Evolutionary conservation across 2,113 vertebrate species (phyloP), one percentile per base, ranked within the genome.

Genomic region (Colius striatus): DNA sequence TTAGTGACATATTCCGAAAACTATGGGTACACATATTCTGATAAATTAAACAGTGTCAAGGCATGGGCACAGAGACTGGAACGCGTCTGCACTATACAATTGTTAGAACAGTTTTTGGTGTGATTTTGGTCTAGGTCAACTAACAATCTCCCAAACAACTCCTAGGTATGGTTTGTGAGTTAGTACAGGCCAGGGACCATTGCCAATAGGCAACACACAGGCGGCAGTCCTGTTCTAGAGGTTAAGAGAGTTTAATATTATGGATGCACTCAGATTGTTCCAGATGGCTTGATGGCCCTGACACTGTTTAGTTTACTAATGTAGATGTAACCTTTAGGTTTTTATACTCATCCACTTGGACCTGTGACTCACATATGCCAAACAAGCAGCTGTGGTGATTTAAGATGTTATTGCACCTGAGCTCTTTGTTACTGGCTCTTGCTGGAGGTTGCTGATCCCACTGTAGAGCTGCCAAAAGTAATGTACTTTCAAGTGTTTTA

Each of bases 401-500:
- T 97, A 95, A 97, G 80, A 95, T 95, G 94, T 92, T 96, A 81
- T 89, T 97, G 92, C 90, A 97, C 96, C 96, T 96, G 96, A 96
- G 84, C 36, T 93, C 90, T 94, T 97, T 92, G 95, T 96, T 93
- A 81, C 86, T 96, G 96, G 94, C 94, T 92, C 72, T 93, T 57
- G 51, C 38, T 90, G 60, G 63, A 95, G 63, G 83, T 94, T 94
- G 51, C 83, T 96, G 95, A 97, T 83, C 92, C 60, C 41, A 48
- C 73, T 84, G 90, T 60, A 71, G 72, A 71, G 55, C 89, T 96
- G 92, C 94, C 94, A 94, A 77, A 95, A 92, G 79, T 92, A 92
- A 95, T 60, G 81, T 76, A 66, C 78, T 95, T 95, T 91, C 67
- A 92, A 94, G 89, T 91, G 81, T 80, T 90, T 94, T 75, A 85